Conservation (phyloP, 2,888 invertebrate species). For the Nymphalis polychloros region DNA sequence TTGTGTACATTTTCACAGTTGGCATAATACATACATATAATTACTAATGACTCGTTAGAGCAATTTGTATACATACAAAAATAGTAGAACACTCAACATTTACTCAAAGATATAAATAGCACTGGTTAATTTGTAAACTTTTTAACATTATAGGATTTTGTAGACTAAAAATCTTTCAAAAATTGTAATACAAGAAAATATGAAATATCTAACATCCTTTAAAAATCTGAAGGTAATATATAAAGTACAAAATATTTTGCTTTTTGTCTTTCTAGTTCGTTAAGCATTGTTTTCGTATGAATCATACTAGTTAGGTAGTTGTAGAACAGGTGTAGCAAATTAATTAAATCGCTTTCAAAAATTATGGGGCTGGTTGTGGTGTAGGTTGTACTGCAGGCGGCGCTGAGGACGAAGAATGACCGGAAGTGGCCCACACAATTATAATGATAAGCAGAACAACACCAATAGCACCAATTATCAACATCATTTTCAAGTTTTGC, state of each 20-base stretch:
- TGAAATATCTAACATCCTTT: conserved; percentile 26
- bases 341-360: conserved; percentile 5
- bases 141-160: conserved; percentile 33
- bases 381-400: conserved; percentile 29
- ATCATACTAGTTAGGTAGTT: conserved; percentile 30
- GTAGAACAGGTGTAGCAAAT: conserved; percentile 26
- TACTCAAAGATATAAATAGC: conserved; percentile 44
- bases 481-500: conserved; percentile 98
- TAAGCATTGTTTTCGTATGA: conserved; percentile 33
- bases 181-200: conserved; percentile 35
- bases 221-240: conserved; percentile 33
- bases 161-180: conserved; percentile 40
- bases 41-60: conserved; percentile 14
- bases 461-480: conserved; percentile 93
- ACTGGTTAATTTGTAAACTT: conserved; percentile 38
- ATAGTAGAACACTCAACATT: conserved; percentile 32
- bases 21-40: conserved; percentile 25
- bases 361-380: conserved; percentile 54
- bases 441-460: conserved; percentile 91
- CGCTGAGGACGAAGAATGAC: conserved; percentile 45
- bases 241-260: conserved; percentile 42
- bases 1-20: conserved; percentile 18
- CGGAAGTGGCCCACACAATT: conserved; percentile 83
- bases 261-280: conserved; percentile 35
- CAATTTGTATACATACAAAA: conserved; percentile 33